phyloP scores from a whole-genome alignment of 1,140 invertebrate species.

The Parasteatoda tepidariorum region DNA sequence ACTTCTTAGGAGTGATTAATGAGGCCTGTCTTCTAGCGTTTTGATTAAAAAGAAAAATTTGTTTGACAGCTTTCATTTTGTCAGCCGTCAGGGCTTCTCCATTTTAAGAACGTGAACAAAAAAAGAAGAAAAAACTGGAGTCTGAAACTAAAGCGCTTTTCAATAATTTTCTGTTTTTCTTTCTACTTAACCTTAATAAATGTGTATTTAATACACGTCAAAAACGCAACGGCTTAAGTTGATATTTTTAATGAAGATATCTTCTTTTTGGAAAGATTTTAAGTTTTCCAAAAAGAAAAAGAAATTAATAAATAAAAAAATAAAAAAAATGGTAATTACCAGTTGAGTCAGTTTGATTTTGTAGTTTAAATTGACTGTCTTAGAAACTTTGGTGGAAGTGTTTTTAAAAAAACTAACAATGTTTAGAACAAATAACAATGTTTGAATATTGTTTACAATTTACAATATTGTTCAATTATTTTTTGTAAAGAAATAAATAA shows the following conservation, averaged over 20 bases:
- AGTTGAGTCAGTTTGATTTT: no score
- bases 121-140: neutral
- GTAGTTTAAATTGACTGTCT: no score
- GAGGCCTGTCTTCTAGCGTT: conserved; percentile 21
- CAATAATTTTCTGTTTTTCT: conserved; percentile 53
- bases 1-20: conserved; percentile 48
- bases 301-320: no score
- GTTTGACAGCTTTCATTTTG: conserved; percentile 56
- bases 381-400: no score
- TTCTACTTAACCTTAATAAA: conserved; percentile 58
- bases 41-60: conserved; percentile 59
- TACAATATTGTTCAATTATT: no score
- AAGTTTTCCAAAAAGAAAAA: neutral
- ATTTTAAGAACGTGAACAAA: neutral
- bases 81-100: neutral
- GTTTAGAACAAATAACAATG: no score
- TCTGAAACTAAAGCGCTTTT: conserved; percentile 33
- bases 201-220: conserved; percentile 54
- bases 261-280: neutral
- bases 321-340: no score
- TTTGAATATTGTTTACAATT: no score
- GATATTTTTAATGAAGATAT: conserved; percentile 52
- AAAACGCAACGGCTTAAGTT: conserved; percentile 46
- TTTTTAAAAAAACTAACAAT: no score
- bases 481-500: no score